phyloP scores from a whole-genome alignment of 1,140 invertebrate species.

The Hormaphis cornu region DNA sequence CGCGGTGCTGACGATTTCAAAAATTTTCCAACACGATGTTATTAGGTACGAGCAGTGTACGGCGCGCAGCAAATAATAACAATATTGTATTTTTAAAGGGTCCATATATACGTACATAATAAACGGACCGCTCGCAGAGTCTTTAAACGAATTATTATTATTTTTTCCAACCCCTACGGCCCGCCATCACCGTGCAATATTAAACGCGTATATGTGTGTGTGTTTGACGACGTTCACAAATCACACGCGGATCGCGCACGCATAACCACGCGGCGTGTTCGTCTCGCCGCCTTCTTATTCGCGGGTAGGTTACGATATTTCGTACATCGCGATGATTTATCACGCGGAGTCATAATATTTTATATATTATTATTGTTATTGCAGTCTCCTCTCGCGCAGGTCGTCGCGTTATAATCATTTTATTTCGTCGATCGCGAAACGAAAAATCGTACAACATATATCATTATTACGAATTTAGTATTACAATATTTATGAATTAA shows the following conservation, averaged over 20 bases:
- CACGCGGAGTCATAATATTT: slow-evolving; percentile 25
- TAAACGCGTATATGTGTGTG: not conserved
- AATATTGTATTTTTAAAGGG: slow-evolving; percentile 33
- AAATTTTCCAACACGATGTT: slow-evolving; percentile 22
- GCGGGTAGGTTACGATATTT: too few relatives aligned
- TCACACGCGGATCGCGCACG: slow-evolving; percentile 8
- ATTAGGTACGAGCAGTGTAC: too few relatives aligned
- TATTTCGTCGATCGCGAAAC: too few relatives aligned
- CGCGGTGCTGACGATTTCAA: slow-evolving; percentile 2
- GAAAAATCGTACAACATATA: too few relatives aligned
- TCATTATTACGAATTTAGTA: too few relatives aligned
- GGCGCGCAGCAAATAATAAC: slow-evolving; percentile 31
- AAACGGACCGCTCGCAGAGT: slow-evolving; percentile 32
- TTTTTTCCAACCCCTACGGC: slow-evolving; percentile 3
- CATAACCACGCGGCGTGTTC: not conserved
- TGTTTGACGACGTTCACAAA: slow-evolving; percentile 28
- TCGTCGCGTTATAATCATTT: not conserved
- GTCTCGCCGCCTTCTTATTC: slow-evolving; percentile 22
- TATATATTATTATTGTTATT: too few relatives aligned
- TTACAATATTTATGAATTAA: too few relatives aligned
- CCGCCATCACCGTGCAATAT: not conserved
- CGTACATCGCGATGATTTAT: slow-evolving; percentile 20
- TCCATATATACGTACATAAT: too few relatives aligned
- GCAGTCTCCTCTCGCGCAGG: too few relatives aligned
- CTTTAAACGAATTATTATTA: slow-evolving; percentile 29